A percentile compares a stretch with the other conserved stretches of the same genome.
Evolutionary conservation across 2,888 invertebrate genomes (phyloP).

Genomic region (Operophtera brumata): DNA sequence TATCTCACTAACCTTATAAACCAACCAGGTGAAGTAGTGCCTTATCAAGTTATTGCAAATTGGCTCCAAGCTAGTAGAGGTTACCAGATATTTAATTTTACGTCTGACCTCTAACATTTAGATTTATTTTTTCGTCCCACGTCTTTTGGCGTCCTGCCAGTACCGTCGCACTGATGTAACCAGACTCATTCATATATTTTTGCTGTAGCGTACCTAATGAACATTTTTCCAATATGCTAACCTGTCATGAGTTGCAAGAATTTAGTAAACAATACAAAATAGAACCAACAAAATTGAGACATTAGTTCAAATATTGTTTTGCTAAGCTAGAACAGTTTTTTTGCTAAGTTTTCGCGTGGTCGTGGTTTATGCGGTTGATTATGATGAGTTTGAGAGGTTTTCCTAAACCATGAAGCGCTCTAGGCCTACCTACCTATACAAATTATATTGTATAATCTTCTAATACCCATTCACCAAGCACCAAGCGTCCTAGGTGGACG

Average conservation of each 20-base stretch:
- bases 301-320: no score
- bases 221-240: constrained; percentile 24
- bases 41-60: constrained; percentile 34
- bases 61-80: constrained; percentile 29
- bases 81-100: constrained; percentile 40
- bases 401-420: no score
- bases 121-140: constrained; percentile 49
- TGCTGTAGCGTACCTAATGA: not conserved
- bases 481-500: no score
- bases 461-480: no score
- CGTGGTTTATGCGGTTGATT: no score
- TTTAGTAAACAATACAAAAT: not conserved
- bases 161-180: constrained; percentile 43
- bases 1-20: no score
- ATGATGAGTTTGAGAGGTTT: no score
- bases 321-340: no score
- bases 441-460: no score
- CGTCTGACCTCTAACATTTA: constrained; percentile 59
- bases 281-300: no score
- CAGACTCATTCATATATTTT: constrained; percentile 55
- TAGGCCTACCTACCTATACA: no score
- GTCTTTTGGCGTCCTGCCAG: constrained; percentile 59
- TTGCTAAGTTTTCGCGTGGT: no score
- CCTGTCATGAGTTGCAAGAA: constrained; percentile 23
- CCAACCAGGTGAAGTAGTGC: constrained; percentile 5